Evolutionary conservation across 2,113 vertebrate species (phyloP), one percentile per base, ranked within the genome.

Genomic region (Lathamus discolor): DNA sequence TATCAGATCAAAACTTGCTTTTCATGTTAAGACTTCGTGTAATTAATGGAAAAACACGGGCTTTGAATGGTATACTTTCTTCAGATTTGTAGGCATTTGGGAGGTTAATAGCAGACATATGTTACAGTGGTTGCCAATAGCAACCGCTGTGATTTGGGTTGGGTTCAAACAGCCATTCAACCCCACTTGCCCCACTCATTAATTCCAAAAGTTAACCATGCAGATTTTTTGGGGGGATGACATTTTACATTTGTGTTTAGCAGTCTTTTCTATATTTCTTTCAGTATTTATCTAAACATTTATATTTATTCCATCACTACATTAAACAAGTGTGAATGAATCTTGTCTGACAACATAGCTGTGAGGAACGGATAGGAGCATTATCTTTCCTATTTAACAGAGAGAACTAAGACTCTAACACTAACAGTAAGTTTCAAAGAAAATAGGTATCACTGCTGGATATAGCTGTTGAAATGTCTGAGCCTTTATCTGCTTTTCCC

Each of bases 81-180:
- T 89, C 52, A 82, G 66, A 62, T 92, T 87, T 89, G 66, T 90
- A 79, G 48, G 73, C 62, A 88, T 93, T 88, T 82, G 64, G 51
- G 80, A 93, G 66, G 52, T 92, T 92, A 97, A 89, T 82, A 82
- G 80, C 70, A 94, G 93, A 80, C 69, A 62, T 74, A 90, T 61
- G 74, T 79, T 92, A 55, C 66, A 35, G 41, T 57, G 62, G 83
- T 93, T 95, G 88, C 80, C 92, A 73, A 6, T 72, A 79, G 80
- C 86, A 95, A 93, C 90, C 41, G 4, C 52, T 27, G 44, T 72
- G 92, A 49, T 94, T 96, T 43, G 7, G 29, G 33, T 81, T 84
- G 83, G 86, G 64, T 92, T 96, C 90, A 96, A 95, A 86, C 14
- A 91, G n/a, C 62, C 22, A 3, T 92, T 93, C 92, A 90, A 64